Percentiles rank a stretch among this genome's conserved stretches.
phyloP scores from a whole-genome alignment of 2,888 invertebrate species.

The Eumacrocentrus americanus region DNA sequence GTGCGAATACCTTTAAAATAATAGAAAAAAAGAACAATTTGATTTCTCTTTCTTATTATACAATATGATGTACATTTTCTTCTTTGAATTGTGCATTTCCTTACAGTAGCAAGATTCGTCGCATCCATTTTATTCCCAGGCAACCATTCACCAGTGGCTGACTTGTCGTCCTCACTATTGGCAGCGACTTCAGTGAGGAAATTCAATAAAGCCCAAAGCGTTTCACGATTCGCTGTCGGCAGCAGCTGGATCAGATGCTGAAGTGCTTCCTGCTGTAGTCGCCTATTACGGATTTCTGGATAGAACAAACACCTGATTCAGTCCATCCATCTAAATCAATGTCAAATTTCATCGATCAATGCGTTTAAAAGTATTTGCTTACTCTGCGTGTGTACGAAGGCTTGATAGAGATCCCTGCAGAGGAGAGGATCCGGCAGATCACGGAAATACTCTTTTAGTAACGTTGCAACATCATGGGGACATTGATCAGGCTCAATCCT shows the following conservation, averaged over 20 bases:
- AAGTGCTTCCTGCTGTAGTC: conserved; percentile 82
- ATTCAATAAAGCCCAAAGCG: conserved; percentile 79
- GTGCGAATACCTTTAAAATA: conserved; percentile 75
- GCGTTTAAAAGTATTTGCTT: conserved; percentile 56
- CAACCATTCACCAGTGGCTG: conserved; percentile 66
- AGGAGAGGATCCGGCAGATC: conserved; percentile 92
- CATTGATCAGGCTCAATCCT: conserved; percentile 80
- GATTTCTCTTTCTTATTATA: background rate
- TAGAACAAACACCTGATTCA: no score
- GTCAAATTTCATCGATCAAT: background rate
- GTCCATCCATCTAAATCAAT: background rate
- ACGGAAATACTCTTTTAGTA: conserved; percentile 91
- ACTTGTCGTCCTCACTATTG: conserved; percentile 72
- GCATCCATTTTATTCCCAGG: conserved; percentile 94
- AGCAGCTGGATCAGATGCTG: conserved; percentile 84
- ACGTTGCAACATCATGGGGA: conserved; percentile 91
- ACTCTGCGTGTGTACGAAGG: conserved; percentile 93
- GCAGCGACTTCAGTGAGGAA: conserved; percentile 81
- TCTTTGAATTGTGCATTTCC: no score
- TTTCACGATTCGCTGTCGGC: conserved; percentile 88
- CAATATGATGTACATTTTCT: conserved; percentile 1
- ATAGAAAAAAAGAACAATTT: background rate
- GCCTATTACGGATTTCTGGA: conserved; percentile 83
- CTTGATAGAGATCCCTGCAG: conserved; percentile 85
- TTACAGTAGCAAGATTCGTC: conserved; percentile 82